phyloP scores from a whole-genome alignment of 2,113 vertebrate species.

The Gallinago media region DNA sequence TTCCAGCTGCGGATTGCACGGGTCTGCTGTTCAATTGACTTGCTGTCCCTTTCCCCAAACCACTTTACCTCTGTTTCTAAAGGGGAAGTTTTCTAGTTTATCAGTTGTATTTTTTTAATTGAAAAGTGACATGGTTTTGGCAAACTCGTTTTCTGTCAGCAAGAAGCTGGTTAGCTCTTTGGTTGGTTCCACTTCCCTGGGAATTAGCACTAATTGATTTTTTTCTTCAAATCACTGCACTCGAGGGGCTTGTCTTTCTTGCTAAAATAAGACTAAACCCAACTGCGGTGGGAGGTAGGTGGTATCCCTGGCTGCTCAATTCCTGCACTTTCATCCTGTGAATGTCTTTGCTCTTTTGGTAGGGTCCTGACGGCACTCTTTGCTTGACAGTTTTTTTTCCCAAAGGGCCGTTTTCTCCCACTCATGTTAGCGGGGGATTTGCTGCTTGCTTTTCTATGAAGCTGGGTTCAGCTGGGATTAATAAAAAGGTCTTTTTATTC shows the following conservation, averaged over 20 bases:
- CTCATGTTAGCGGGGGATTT: background rate
- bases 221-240: background rate
- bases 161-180: constrained; percentile 24
- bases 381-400: background rate
- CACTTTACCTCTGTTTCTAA: constrained; percentile 28
- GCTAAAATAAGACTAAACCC: constrained; percentile 12
- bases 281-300: background rate
- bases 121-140: constrained; percentile 54
- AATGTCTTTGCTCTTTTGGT: background rate
- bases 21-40: constrained; percentile 22
- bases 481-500: constrained; percentile 40
- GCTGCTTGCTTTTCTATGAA: background rate
- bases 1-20: background rate
- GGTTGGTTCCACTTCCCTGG: constrained; percentile 29
- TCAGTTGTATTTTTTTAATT: constrained; percentile 20
- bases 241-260: background rate
- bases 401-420: background rate
- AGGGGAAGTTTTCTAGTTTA: constrained; percentile 19
- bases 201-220: constrained; percentile 40
- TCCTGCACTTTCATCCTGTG: background rate
- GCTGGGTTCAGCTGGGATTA: constrained; percentile 41
- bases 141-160: constrained; percentile 35
- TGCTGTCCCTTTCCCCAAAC: constrained; percentile 35
- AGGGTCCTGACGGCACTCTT: background rate
- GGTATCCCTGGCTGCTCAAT: background rate